Conservation (phyloP, 2,888 invertebrate genomes). For the Unio delphinus region DNA sequence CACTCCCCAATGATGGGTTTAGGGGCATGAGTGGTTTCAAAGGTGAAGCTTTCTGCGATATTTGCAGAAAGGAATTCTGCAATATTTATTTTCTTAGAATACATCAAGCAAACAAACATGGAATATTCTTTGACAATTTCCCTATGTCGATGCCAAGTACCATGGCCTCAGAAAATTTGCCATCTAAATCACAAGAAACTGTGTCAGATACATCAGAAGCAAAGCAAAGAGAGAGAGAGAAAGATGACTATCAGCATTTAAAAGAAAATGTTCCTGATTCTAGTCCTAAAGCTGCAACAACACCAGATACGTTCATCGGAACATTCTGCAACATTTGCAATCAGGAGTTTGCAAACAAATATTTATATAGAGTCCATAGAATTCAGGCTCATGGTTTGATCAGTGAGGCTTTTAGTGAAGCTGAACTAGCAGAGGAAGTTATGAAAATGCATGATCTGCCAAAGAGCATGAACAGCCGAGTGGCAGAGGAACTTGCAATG, state of each 20-base stretch:
- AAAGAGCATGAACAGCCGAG: conserved; percentile 34
- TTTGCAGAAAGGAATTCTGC: conserved; percentile 79
- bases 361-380: conserved; percentile 72
- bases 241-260: conserved; percentile 11
- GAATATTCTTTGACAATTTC: conserved; percentile 53
- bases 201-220: conserved; percentile 41
- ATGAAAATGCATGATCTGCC: conserved; percentile 34
- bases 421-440: conserved; percentile 42
- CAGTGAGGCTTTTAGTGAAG: conserved; percentile 47
- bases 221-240: conserved; percentile 29
- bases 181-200: conserved; percentile 39
- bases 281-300: conserved; percentile 47
- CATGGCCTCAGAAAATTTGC: conserved; percentile 33
- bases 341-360: conserved; percentile 93
- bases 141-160: conserved; percentile 28
- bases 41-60: conserved; percentile 91
- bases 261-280: conserved; percentile 39
- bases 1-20: conserved; percentile 36
- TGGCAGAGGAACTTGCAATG: conserved; percentile 41
- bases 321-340: conserved; percentile 63
- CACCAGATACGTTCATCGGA: conserved; percentile 26
- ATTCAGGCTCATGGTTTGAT: conserved; percentile 65
- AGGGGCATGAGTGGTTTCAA: conserved; percentile 56
- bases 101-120: conserved; percentile 70
- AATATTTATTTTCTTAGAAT: conserved; percentile 69